phyloP scores from a whole-genome alignment of 2,888 invertebrate genomes.

The Pegoplata infirma region DNA sequence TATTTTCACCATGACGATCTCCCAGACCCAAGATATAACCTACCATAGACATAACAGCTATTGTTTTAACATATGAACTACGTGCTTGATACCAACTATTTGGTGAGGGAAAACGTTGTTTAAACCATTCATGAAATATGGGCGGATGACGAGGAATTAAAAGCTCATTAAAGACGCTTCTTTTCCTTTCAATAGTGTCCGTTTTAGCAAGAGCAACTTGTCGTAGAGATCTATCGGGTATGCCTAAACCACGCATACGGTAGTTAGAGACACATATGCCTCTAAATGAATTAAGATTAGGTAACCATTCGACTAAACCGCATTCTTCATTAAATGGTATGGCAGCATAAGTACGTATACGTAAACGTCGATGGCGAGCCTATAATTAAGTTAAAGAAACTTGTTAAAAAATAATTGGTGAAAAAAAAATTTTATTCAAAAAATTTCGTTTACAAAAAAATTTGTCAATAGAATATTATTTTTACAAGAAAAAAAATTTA shows the following conservation, averaged over 20 bases:
- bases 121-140: conserved; percentile 95
- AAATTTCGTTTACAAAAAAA: background rate
- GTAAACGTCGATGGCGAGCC: conserved; percentile 76
- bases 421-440: background rate
- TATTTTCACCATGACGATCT: conserved; percentile 97
- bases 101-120: conserved; percentile 92
- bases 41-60: conserved; percentile 96
- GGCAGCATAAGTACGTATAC: conserved; percentile 94
- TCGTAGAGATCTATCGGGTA: conserved; percentile 69
- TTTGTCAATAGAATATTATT: no score
- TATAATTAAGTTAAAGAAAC: conserved; percentile 36
- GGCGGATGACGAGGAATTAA: conserved; percentile 82
- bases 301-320: conserved; percentile 97
- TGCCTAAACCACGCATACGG: conserved; percentile 82
- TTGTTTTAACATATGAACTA: conserved; percentile 92
- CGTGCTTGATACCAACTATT: conserved; percentile 95
- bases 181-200: conserved; percentile 72
- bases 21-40: conserved; percentile 86
- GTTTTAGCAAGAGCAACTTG: conserved; percentile 68
- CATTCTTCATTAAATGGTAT: conserved; percentile 96
- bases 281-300: conserved; percentile 88
- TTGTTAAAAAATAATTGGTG: no score
- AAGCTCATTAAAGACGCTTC: conserved; percentile 70
- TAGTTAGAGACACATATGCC: conserved; percentile 85
- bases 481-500: no score